Evolutionary conservation across 2,888 invertebrate genomes (phyloP).

Genomic region (Fragum fragum): DNA sequence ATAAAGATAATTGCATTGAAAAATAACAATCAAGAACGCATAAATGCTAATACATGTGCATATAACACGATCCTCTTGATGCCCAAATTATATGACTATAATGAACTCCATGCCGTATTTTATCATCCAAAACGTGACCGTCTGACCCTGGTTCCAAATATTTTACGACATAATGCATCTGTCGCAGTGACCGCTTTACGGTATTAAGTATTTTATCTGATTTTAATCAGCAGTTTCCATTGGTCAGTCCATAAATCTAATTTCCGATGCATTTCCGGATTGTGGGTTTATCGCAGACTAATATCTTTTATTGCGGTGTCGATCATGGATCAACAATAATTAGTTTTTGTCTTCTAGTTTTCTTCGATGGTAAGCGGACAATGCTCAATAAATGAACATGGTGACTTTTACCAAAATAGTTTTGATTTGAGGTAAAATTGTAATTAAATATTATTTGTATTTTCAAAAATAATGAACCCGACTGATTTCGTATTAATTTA

Average conservation of each 20-base stretch:
- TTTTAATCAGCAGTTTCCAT: constrained; percentile 16
- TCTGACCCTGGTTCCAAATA: neutral
- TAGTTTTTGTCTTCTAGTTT: neutral
- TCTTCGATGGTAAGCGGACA: neutral
- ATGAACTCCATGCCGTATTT: neutral
- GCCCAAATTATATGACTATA: neutral
- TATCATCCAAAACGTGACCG: neutral
- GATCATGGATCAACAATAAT: constrained; percentile 3
- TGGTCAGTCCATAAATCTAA: constrained; percentile 20
- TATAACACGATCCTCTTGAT: neutral
- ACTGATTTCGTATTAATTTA: no score
- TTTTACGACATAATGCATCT: constrained; percentile 3
- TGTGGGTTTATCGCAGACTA: constrained; percentile 20
- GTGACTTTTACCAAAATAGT: no score
- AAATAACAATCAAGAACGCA: neutral
- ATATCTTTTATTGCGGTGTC: constrained; percentile 24
- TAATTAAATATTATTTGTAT: no score
- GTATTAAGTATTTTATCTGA: constrained; percentile 18
- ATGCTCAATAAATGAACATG: no score
- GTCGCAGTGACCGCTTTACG: neutral
- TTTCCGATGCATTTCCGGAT: constrained; percentile 32
- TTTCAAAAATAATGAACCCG: no score
- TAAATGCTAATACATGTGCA: neutral
- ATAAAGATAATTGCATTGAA: neutral
- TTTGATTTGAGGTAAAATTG: no score